Evolutionary conservation across 2,113 vertebrate species (phyloP).

Genomic region (Ceyx margarethae): DNA sequence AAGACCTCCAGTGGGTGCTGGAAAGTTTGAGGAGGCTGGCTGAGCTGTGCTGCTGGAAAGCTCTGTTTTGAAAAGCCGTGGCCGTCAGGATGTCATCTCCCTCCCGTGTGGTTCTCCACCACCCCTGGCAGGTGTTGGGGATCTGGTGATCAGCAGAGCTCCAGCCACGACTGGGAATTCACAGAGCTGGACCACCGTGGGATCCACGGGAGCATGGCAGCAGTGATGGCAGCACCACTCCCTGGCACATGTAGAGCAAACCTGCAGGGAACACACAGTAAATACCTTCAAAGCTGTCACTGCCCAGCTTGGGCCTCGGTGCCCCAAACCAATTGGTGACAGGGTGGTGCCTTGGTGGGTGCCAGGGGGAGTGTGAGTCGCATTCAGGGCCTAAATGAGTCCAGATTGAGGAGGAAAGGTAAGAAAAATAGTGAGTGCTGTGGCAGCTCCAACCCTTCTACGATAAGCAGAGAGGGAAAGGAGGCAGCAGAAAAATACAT

Average conservation of each 20-base stretch:
- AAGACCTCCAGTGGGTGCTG: neutral
- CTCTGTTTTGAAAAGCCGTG: neutral
- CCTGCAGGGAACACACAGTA: neutral
- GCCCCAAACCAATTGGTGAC: neutral
- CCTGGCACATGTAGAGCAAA: neutral
- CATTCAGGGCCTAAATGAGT: neutral
- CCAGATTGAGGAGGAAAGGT: neutral
- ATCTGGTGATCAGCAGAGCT: neutral
- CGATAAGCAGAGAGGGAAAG: neutral
- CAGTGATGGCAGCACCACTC: neutral
- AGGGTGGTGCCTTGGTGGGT: neutral
- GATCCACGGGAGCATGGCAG: neutral
- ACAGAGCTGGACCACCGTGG: neutral
- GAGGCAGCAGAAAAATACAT: neutral
- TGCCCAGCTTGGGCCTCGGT: neutral
- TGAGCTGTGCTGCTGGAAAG: neutral
- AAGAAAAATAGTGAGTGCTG: neutral
- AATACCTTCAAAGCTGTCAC: neutral
- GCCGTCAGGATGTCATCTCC: neutral
- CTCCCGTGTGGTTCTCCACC: neutral
- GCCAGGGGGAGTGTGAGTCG: neutral
- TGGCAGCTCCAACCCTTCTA: neutral
- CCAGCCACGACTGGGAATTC: neutral
- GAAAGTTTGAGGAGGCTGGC: constrained; percentile 24
- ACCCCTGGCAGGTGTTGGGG: constrained; percentile 4